Evolutionary conservation across 2,888 invertebrate genomes (phyloP).

Genomic region (Slavum lentiscoides): DNA sequence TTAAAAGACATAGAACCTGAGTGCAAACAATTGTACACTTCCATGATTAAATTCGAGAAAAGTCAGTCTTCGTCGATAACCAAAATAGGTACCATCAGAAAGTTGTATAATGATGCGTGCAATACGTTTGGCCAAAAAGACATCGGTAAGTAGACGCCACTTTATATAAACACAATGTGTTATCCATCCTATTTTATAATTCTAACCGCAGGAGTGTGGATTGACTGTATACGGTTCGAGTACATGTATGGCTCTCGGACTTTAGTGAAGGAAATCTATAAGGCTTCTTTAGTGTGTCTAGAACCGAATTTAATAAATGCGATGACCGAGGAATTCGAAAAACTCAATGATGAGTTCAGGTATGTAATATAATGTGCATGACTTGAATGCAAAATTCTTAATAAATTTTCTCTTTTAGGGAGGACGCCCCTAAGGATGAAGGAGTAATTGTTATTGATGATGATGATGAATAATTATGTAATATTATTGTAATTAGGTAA

Average conservation of each 20-base stretch:
- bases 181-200: neutral
- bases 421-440: neutral
- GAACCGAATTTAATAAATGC: neutral
- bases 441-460: slow-evolving; percentile 38
- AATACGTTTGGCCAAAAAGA: slow-evolving; percentile 36
- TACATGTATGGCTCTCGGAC: slow-evolving; percentile 10
- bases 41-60: slow-evolving; percentile 31
- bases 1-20: slow-evolving; percentile 28
- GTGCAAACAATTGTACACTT: slow-evolving; percentile 12
- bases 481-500: too few relatives aligned
- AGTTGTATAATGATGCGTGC: slow-evolving; percentile 34
- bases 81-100: slow-evolving; percentile 31
- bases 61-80: slow-evolving; percentile 16
- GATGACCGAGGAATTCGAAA: slow-evolving; percentile 29
- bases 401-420: slow-evolving; percentile 2
- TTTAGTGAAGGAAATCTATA: slow-evolving; percentile 36
- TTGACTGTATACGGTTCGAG: slow-evolving; percentile 38
- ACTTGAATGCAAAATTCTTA: neutral
- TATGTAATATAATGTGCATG: neutral
- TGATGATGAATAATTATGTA: slow-evolving; percentile 6
- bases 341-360: slow-evolving; percentile 6
- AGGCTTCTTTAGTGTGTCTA: slow-evolving; percentile 28
- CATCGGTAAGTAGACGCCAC: neutral
- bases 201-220: slow-evolving; percentile 21
- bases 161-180: neutral